Evolutionary conservation across 2,113 vertebrate genomes (phyloP), one percentile per base, ranked within the genome.

Genomic region (Pluvialis apricaria): DNA sequence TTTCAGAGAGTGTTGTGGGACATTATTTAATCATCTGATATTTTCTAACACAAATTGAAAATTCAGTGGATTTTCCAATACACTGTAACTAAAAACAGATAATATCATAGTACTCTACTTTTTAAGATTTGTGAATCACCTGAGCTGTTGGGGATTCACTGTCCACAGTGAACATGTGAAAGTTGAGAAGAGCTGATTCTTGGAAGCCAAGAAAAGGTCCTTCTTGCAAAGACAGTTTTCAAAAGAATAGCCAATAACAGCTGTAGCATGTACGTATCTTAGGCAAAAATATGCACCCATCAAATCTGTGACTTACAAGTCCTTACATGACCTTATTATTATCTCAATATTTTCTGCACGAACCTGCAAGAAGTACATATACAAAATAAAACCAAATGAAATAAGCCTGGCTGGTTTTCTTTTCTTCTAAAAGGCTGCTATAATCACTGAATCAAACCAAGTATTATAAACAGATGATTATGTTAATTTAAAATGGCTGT

Each of bases 381-480:
- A 66, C 4, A 68, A 54, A 90, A 77, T 62, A 82, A 79, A 80
- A 20, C 4, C 21, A 26, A 82, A 47, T 2, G 24, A 65, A 92
- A 55, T 45, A 78, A n/a, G 16, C 22, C 15, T 61, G 13, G 1
- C 36, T 93, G 36, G 3, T 18, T 94, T 94, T 60, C 28, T 65
- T 86, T 84, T 60, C 44, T 88, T 91, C 12, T 62, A 82, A 89
- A 90, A 2, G 13, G 20, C 25, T 76, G 15, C n/a, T 88, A 64
- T 83, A 86, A 86, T 96, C 88, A 89, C 22, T 91, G 70, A 86
- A 91, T 94, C 86, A 91, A 86, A 82, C 11, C 31, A 91, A 93
- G 22, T 88, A 81, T 78, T 91, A 68, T 69, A 91, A 92, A 90
- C 44, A 94, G 69, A 89, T 92, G 7, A 96, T 94, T 91, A 51